Conservation (phyloP, 2,888 invertebrate species). For the Erannis defoliaria region DNA sequence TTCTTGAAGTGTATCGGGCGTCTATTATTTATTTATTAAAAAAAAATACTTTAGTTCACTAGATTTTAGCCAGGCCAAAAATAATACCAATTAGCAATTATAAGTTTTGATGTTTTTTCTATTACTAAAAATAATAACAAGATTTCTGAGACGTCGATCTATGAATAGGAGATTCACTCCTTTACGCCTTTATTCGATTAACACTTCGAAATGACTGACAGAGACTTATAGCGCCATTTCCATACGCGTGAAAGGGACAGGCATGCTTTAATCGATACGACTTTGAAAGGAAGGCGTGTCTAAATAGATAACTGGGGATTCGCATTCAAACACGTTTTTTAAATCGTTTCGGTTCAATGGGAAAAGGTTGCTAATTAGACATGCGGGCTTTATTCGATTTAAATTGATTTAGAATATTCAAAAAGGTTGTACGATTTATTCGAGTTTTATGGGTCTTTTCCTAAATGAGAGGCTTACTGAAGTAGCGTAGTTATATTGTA, state of each 20-base stretch:
- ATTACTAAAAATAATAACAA: background rate
- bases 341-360: slow-evolving; percentile 53
- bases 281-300: slow-evolving; percentile 71
- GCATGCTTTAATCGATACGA: slow-evolving; percentile 49
- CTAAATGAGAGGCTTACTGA: background rate
- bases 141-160: background rate
- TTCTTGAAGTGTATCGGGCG: too few relatives aligned
- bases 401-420: slow-evolving; percentile 16
- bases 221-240: slow-evolving; percentile 42
- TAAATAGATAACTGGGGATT: slow-evolving; percentile 76
- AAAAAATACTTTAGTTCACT: too few relatives aligned
- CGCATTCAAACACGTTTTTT: slow-evolving; percentile 66
- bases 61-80: too few relatives aligned
- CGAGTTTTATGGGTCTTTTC: background rate
- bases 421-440: slow-evolving; percentile 7
- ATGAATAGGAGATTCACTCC: slow-evolving; percentile 26
- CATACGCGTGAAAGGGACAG: slow-evolving; percentile 56
- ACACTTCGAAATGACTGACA: slow-evolving; percentile 48
- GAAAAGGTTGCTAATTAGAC: slow-evolving; percentile 62
- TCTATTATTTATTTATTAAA: too few relatives aligned
- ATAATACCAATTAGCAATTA: too few relatives aligned
- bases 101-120: too few relatives aligned
- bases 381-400: slow-evolving; percentile 22
- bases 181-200: slow-evolving; percentile 54
- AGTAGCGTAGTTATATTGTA: too few relatives aligned